Base-by-base conservation (phyloP, 2,797 vertebrate species). In the Paedocypris micromegethes region DNA sequence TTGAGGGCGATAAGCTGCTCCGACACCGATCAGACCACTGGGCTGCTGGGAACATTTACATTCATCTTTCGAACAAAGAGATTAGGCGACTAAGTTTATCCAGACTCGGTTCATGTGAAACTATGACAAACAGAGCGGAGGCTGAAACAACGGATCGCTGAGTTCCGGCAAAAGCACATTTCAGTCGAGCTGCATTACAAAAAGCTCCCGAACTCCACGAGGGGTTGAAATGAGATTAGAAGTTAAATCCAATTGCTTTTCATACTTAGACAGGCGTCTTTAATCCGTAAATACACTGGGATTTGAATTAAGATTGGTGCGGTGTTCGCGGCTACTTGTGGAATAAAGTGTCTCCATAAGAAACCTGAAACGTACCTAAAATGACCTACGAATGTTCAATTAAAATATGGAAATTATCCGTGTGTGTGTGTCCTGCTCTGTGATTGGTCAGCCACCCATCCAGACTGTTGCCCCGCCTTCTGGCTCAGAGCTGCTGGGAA, bases 171-270 rank as follows among this genome's bases (percentile, higher is more conserved):
- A 70, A 65, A 77, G 78, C 59, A 76, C 70, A 81, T 77, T 75
- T 70, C 51, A 76, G 79, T 73, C 65, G 72, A 81, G 79, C 61
- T 72, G 73, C 82, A 79, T 82, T 77, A 80, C 60, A 80, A 74
- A 80, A 68, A 79, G 78, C 64, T 86, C 78, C 76, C 77, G 79
- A 85, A 80, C 58, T 78, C 75, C 73, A 69, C 66, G 65, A 51
- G 75, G 72, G 81, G 72, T 76, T 82, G 65, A 83, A 83, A 84
- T 80, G 70, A 80, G 84, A 87, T 90, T 85, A 87, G 73, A 70
- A 61, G 51, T 43, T 62, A 83, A 84, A 87, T 84, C 86, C 83
- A 70, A 59, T 74, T 84, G 80, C 84, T 85, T 81, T 84, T 82
- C 73, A 84, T 75, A 82, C 77, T 80, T 71, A 5, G 78, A 87